Base-by-base conservation (phyloP, 2,888 invertebrate genomes). In the Colletes collaris region DNA sequence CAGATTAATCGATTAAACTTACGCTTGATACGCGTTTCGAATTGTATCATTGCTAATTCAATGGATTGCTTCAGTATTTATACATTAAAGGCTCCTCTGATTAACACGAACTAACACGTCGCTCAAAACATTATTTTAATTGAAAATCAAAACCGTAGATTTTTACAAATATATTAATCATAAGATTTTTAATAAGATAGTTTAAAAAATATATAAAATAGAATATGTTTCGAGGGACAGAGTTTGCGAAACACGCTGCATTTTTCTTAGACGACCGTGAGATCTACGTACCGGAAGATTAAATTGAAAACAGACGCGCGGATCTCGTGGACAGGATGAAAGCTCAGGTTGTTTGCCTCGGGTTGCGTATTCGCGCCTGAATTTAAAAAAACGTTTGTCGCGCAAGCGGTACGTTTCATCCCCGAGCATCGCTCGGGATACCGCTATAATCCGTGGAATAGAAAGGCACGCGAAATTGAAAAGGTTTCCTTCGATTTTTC, bases 381-480 rank as follows among this genome's bases (percentile, higher is more conserved):
- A 65, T 65, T 19, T 46, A 49, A 11, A n/a, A 46, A 16, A 35
- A 50, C 16, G 52, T 65, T 50, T 64, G 53, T 56, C 64, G 59
- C 11, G 35, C 19, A 52, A 44, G 37, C 35, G 68, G 62, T 58
- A 79, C 66, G 65, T 69, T 72, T 79, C 69, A 58, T 79, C 50
- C 56, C 27, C 16, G 16, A 6, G 50, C 27, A 79, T 75, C 66
- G 16, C 11, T 19, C 56, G 62, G 19, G 66, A 63, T 64, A 53
- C 50, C 74, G 44, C 13, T 11, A 46, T 64, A 64, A 79, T 76
- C 75, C 63, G n/a, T 10, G 37, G 63, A 53, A 49, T 37, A 37
- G 70, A 53, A 62, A 75, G 67, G 67, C 62, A 70, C 44, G 69
- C 35, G 56, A 75, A 63, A 79, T 76, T 75, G 81, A 58, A 74